Conservation (phyloP, 2,113 vertebrate species). For the Bufo bufo region DNA sequence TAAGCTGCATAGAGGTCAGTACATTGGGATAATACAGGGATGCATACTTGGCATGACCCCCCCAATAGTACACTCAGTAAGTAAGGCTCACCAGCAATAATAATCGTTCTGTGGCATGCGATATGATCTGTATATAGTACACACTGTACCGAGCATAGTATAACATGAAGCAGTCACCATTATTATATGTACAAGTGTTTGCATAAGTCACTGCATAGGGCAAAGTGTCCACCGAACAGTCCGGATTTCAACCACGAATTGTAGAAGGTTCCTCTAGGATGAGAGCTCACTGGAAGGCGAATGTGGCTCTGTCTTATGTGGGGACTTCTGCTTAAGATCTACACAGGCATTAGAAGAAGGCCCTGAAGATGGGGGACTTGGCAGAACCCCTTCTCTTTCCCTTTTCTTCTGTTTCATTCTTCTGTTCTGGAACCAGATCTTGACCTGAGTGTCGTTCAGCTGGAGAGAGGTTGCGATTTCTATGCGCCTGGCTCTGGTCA, state of each 20-base stretch:
- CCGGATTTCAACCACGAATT: background rate
- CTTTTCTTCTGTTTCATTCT: slow-evolving; percentile 78
- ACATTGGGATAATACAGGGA: background rate
- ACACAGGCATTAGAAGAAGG: slow-evolving; percentile 53
- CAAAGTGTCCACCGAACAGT: slow-evolving; percentile 6
- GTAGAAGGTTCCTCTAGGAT: background rate
- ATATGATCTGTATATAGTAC: background rate
- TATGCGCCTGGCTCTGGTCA: slow-evolving; percentile 72
- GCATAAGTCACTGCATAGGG: slow-evolving; percentile 25
- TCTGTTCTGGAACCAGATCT: slow-evolving; percentile 77
- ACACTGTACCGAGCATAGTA: background rate
- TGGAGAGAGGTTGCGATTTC: slow-evolving; percentile 74
- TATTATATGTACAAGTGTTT: background rate
- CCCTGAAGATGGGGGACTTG: slow-evolving; percentile 51
- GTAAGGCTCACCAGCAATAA: background rate
- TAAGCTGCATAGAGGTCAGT: background rate
- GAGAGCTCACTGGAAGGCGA: slow-evolving; percentile 59
- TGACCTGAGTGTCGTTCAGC: slow-evolving; percentile 79
- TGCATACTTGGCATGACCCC: slow-evolving; percentile 42
- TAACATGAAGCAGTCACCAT: background rate
- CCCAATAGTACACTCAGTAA: slow-evolving; percentile 11
- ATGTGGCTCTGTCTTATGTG: slow-evolving; percentile 54
- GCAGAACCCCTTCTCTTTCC: slow-evolving; percentile 73
- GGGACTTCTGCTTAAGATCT: slow-evolving; percentile 42
- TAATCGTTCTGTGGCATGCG: slow-evolving; percentile 28